Base-by-base conservation (phyloP, 2,113 vertebrate genomes). In the Leptobrachium leishanense region DNA sequence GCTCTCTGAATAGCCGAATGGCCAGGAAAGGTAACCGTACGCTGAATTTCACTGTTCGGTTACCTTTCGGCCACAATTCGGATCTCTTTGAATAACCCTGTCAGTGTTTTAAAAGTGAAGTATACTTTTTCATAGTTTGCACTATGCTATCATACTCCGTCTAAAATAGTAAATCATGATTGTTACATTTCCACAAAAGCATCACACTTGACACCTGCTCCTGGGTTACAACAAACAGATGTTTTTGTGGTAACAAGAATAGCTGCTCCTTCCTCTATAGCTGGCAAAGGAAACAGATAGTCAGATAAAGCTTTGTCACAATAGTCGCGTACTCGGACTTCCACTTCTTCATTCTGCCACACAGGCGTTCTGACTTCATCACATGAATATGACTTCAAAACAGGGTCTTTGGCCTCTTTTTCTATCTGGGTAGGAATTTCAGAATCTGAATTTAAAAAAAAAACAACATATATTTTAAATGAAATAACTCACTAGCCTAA, bases 211-310 rank as follows among this genome's bases (percentile, higher is more conserved):
- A 83, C 74, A 57, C 85, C 81, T 68, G 89, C 68, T 65, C 86
- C 53, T 2, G 84, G 85, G 71, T 83, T 86, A 65, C 82, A 88
- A 11, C 82, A 88, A 82, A 88, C 90, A 42, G 84, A 88, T 9
- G 93, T 94, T 83, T 95, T 95, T 12, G 92, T 92, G 66, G 94
- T 94, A 68, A 94, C 94, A 39, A 93, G 87, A 85, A 91, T 85
- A 63, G 93, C 89, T 1, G 90, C 86, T 2, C 93, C 90, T 88
- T 95, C 94, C 84, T 95, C 94, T 65, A 92, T 93, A 46, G 91
- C 93, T 43, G 93, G 93, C 55, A 95, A 84, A 12, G 93, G 94
- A 74, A 94, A 91, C 70, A 84, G 82, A 43, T 86, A 86, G 78
- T 92, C 90, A 79, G 77, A 73, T 72, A 79, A 72, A 73, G 46